A percentile compares a stretch with the other conserved stretches of the same genome.
Conservation (phyloP, 2,113 vertebrate genomes). For the Maccullochella peelii region DNA sequence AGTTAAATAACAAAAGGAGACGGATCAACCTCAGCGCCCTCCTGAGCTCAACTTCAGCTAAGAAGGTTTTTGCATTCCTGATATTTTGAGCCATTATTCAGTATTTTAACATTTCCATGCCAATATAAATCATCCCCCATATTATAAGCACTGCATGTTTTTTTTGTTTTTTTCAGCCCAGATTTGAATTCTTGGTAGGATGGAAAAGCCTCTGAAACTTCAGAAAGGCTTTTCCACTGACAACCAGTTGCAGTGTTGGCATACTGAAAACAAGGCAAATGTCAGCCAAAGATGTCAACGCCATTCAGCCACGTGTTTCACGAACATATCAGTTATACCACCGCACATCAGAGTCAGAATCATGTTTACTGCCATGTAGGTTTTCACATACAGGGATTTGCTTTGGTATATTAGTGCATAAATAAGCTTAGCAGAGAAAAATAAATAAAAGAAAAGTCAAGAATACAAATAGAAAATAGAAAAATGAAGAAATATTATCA, state of each 20-base stretch:
- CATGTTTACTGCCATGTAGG: too few relatives aligned
- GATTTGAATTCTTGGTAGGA: not conserved
- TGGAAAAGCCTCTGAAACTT: conserved; percentile 15
- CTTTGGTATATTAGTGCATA: too few relatives aligned
- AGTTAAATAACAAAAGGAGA: conserved; percentile 15
- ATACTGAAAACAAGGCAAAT: not conserved
- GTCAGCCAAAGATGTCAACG: not conserved
- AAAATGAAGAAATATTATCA: too few relatives aligned
- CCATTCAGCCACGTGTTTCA: not conserved
- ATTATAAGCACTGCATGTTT: not conserved
- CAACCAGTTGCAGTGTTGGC: not conserved
- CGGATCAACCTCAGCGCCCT: not conserved
- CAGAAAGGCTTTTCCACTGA: not conserved
- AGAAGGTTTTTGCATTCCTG: not conserved
- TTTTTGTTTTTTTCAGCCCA: not conserved
- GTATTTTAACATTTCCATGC: conserved; percentile 12
- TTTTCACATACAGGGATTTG: too few relatives aligned
- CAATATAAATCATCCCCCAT: not conserved
- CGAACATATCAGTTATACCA: not conserved
- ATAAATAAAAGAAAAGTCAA: too few relatives aligned
- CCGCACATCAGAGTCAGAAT: too few relatives aligned
- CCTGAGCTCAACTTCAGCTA: not conserved
- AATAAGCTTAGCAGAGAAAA: too few relatives aligned
- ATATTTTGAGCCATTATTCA: conserved; percentile 1
- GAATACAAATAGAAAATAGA: too few relatives aligned